Evolutionary conservation across 2,797 vertebrate species (phyloP), one percentile per base, ranked within the genome.

Genomic region (Neomorphus geoffroyi): DNA sequence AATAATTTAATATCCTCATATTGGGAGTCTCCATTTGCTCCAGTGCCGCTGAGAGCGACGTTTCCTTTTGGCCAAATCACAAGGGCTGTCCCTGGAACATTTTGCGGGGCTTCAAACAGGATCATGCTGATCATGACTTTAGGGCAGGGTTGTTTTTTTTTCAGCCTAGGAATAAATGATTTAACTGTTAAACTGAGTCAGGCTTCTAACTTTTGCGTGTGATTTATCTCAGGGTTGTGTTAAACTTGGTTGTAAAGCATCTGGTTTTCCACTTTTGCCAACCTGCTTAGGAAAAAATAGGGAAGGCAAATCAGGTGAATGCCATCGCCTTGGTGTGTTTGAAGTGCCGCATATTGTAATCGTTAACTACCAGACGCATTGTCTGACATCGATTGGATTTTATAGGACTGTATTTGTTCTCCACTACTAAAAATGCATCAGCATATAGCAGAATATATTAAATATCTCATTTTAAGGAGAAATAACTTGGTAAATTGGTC

Each of bases 1-100:
- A 95, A 96, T 97, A 97, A 98, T 98, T 97, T 97, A 96, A 96
- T 97, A 97, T 97, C 94, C 85, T 96, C 97, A 89, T 93, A 92
- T 86, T 48, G 95, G 90, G 97, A 95, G 39, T 88, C 88, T 94
- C 86, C 77, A 41, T 95, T 96, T 96, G 70, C 85, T 86, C 83
- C 13, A 37, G 84, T 93, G 88, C 83, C 35, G 16, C 90, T 14
- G 28, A 21, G 75, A 9, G 53, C 51, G 57, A 96, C 80, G 60
- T 69, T 96, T 97, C 81, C 91, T 89, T 96, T 95, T 93, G 94
- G 96, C 93, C 92, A 97, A 97, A 96, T 92, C 96, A 91, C 93
- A 48, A 88, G 96, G 70, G 88, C 91, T 17, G 1, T 97, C 96
- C 85, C 95, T 73, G 70, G 92, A 97, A 94, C 61, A 51, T 95